phyloP scores from a whole-genome alignment of 2,113 vertebrate species.

The Cryptomyrus ogoouensis region DNA sequence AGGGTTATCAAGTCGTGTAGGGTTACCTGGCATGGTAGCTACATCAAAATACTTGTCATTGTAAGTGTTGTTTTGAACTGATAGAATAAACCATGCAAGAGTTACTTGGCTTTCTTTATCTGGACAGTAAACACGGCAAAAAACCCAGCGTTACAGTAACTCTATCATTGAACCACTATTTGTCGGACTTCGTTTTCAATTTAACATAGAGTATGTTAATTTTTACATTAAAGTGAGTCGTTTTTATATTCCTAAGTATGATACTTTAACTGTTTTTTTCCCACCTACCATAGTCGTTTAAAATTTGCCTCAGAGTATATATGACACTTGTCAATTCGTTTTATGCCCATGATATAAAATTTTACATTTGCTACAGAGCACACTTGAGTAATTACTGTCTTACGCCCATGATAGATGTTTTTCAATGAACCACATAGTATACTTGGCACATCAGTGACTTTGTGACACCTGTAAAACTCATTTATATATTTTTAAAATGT shows the following conservation, averaged over 20 bases:
- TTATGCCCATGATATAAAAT: background rate
- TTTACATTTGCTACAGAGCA: background rate
- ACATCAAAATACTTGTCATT: background rate
- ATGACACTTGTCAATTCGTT: background rate
- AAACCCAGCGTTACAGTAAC: background rate
- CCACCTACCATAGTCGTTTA: background rate
- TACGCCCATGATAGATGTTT: background rate
- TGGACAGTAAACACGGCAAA: background rate
- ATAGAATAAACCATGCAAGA: background rate
- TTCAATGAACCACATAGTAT: background rate
- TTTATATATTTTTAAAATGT: background rate
- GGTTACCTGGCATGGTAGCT: background rate
- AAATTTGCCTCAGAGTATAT: background rate
- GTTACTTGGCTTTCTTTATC: background rate
- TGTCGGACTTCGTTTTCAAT: background rate
- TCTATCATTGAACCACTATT: background rate
- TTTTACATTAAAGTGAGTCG: background rate
- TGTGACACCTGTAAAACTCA: background rate
- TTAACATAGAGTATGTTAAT: background rate
- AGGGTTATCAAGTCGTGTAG: background rate
- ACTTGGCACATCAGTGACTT: background rate
- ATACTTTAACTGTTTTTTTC: background rate
- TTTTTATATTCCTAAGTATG: background rate
- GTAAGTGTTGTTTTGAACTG: background rate
- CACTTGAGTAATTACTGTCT: background rate